Evolutionary conservation across 2,113 vertebrate genomes (phyloP).

Genomic region (Orcinus orca): DNA sequence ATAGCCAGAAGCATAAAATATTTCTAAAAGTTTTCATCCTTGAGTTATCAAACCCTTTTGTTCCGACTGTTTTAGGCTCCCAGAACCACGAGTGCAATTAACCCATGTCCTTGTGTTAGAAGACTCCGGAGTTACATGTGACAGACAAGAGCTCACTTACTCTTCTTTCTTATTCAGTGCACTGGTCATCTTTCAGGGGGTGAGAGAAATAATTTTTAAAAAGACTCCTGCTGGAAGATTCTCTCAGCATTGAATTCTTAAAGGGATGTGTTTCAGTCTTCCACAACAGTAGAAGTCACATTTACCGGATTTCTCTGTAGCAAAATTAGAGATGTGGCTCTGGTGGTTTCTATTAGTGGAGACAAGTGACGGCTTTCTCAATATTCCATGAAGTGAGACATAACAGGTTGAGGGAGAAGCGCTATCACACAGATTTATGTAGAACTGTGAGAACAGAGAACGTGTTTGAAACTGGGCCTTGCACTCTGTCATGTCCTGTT

Average conservation of each 20-base stretch:
- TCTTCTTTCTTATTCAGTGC: not conserved
- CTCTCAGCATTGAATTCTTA: not conserved
- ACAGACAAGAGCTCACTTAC: not conserved
- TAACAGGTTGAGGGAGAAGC: not conserved
- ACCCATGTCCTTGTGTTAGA: not conserved
- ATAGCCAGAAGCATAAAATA: not conserved
- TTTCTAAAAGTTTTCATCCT: not conserved
- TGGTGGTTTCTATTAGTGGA: not conserved
- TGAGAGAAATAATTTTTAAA: not conserved
- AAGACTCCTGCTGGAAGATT: not conserved
- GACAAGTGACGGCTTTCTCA: not conserved
- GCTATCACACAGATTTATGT: not conserved
- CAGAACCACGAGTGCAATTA: not conserved
- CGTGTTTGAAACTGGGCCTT: not conserved
- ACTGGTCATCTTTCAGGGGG: not conserved
- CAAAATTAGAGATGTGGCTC: not conserved
- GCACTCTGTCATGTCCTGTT: not conserved
- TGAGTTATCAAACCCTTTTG: not conserved
- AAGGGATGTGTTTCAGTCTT: not conserved
- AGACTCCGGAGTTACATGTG: not conserved
- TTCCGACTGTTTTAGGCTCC: not conserved
- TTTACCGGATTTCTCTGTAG: not conserved
- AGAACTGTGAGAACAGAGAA: not conserved
- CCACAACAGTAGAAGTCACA: not conserved
- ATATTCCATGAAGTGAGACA: not conserved